Percentiles rank a stretch among this genome's conserved stretches.
phyloP scores from a whole-genome alignment of 2,797 vertebrate genomes.

The Notamacropus eugenii region DNA sequence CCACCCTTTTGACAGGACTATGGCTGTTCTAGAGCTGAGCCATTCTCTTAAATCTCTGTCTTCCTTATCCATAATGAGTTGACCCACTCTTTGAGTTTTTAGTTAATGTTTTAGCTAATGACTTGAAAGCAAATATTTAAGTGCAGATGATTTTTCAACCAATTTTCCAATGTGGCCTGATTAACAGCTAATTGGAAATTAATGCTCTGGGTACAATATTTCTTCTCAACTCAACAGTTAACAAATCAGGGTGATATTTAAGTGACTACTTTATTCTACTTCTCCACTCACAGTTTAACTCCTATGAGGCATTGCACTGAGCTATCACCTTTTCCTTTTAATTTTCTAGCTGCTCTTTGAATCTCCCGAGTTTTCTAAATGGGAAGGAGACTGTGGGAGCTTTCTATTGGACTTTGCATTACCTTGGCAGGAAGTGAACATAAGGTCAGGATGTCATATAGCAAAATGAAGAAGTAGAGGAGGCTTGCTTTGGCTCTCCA shows the following conservation, averaged over 20 bases:
- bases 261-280: conserved; percentile 27
- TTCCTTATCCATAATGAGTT: conserved; percentile 32
- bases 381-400: background rate
- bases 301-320: background rate
- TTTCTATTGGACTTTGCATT: background rate
- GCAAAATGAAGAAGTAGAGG: background rate
- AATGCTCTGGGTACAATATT: conserved; percentile 47
- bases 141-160: conserved; percentile 4
- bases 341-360: conserved; percentile 20
- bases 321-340: conserved; percentile 7
- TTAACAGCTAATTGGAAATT: conserved; percentile 59
- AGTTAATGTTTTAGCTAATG: background rate
- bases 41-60: background rate
- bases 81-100: conserved; percentile 7
- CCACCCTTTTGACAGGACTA: background rate
- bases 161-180: conserved; percentile 48
- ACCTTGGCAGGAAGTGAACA: conserved; percentile 38
- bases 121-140: conserved; percentile 6
- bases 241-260: conserved; percentile 49
- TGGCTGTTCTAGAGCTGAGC: background rate
- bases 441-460: conserved; percentile 22
- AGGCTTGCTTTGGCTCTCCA: background rate
- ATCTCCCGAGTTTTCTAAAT: conserved; percentile 27
- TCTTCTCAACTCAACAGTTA: conserved; percentile 52
- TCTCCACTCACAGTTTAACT: conserved; percentile 33